Evolutionary conservation across 2,888 invertebrate genomes (phyloP), one percentile per base, ranked within the genome.

Genomic region (Cataglyphis rosenhaueri): DNA sequence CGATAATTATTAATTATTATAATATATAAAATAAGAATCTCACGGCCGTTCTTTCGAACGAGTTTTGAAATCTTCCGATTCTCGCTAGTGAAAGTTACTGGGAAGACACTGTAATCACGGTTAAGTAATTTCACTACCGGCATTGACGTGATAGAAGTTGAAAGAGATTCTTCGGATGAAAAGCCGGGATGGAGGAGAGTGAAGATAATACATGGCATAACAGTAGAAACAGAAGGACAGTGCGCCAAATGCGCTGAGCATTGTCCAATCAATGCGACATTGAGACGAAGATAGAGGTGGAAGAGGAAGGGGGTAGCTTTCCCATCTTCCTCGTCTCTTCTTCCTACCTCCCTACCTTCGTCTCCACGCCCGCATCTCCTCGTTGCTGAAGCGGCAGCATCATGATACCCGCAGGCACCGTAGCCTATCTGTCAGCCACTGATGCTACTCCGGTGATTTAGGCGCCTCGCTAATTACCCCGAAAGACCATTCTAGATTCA

Each of bases 261-360:
- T 92, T 92, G 92, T 92, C 90, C 92, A 93, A 93, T 93, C 93
- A 93, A 93, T 92, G 93, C 88, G 29, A 89, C 90, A 93, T 93
- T 93, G 92, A 92, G 88, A 86, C 82, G 84, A 86, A 91, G 90
- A 85, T 84, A 87, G 84, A 87, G 85, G 85, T 86, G 81, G 83
- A 84, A 84, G 81, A 84, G 70, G 85, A 68, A 75, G 25, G 25
- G 71, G 9, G 78, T 75, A 82, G 52, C 48, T 74, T 61, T 41
- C 57, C 15, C 61, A 41, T 73, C 70, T 35, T 65, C 55, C 62
- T 62, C 41, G 32, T 83, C 68, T 86, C 79, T 81, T 83, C 62
- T 55, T 86, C 70, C 73, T 81, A 82, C 81, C 70, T 83, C 81
- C 61, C 41, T 83, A 81, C 61, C 41, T 35, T 65, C 48, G 32